These are phyloP conservation scores for Metellina segmentata DNA, from an alignment of 2,888 invertebrate genomes.

Conservation along the genomic window DNA sequence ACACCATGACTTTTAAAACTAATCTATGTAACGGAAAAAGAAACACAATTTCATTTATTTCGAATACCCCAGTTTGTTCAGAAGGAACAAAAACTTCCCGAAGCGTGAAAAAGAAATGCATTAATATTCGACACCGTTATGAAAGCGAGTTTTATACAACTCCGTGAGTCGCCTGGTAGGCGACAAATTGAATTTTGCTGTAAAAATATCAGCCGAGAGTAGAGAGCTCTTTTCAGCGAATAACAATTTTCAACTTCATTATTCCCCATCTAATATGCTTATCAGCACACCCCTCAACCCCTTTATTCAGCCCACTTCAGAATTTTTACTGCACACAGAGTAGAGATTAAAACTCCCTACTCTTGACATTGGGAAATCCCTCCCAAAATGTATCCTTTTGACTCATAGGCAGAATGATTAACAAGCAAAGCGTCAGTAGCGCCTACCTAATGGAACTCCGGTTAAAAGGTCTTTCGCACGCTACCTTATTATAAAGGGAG, in stretches of 20 bases:
- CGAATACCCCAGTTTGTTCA: too few species aligned
- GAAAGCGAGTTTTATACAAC: too few species aligned
- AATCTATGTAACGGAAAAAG: too few species aligned
- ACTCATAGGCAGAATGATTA: conserved; percentile 68
- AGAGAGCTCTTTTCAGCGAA: conserved; percentile 49
- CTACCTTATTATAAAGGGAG: conserved; percentile 42
- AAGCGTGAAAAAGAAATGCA: too few species aligned
- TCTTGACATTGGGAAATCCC: conserved; percentile 61
- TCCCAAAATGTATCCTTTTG: conserved; percentile 68
- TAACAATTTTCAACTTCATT: conserved; percentile 70
- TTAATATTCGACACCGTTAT: too few species aligned
- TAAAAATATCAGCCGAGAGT: conserved; percentile 48
- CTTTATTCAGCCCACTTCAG: conserved; percentile 57
- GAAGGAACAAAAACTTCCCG: too few species aligned
- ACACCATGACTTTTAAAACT: too few species aligned
- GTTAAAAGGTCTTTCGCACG: conserved; percentile 55
- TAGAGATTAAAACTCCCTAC: conserved; percentile 63
- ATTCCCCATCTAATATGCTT: conserved; percentile 69
- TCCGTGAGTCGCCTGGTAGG: neutral
- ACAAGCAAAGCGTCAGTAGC: conserved; percentile 61
- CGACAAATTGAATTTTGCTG: conserved; percentile 49
- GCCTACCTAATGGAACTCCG: conserved; percentile 63
- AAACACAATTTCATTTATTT: too few species aligned
- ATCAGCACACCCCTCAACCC: conserved; percentile 64
- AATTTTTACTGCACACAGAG: conserved; percentile 57